These are phyloP conservation scores for Sympetrum striolatum DNA, from an alignment of 2,888 invertebrate species.

Conservation along the genomic window DNA sequence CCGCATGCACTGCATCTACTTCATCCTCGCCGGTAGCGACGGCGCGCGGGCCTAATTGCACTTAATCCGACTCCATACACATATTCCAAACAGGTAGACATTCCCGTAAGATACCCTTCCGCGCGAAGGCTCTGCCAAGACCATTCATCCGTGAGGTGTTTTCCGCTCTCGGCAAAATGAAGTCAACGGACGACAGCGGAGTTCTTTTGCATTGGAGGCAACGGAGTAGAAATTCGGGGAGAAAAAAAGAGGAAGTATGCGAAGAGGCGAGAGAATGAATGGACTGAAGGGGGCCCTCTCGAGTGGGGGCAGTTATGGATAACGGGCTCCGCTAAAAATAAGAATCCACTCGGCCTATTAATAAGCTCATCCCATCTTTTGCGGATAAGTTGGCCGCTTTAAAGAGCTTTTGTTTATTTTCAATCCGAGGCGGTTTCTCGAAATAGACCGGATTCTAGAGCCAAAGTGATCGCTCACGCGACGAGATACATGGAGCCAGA, in stretches of 20 bases:
- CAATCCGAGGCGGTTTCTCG: background rate
- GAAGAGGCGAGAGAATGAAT: background rate
- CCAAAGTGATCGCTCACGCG: background rate
- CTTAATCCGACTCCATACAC: background rate
- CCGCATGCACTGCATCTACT: background rate
- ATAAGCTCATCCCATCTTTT: background rate
- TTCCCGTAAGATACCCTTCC: background rate
- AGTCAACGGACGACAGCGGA: background rate
- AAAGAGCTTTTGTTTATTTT: slow-evolving; percentile 28
- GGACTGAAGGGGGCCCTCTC: background rate
- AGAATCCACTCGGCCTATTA: background rate
- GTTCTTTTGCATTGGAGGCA: background rate
- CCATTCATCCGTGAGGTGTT: background rate
- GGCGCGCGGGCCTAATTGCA: background rate
- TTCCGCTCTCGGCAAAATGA: background rate
- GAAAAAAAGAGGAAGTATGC: background rate
- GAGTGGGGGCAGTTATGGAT: background rate
- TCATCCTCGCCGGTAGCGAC: background rate
- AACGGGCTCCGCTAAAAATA: background rate
- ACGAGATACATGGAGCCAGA: background rate
- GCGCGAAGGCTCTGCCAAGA: background rate
- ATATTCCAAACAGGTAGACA: background rate
- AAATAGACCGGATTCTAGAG: background rate
- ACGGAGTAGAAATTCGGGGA: background rate
- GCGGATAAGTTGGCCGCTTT: background rate